phyloP scores from a whole-genome alignment of 1,140 invertebrate genomes.

The Formica exsecta region DNA sequence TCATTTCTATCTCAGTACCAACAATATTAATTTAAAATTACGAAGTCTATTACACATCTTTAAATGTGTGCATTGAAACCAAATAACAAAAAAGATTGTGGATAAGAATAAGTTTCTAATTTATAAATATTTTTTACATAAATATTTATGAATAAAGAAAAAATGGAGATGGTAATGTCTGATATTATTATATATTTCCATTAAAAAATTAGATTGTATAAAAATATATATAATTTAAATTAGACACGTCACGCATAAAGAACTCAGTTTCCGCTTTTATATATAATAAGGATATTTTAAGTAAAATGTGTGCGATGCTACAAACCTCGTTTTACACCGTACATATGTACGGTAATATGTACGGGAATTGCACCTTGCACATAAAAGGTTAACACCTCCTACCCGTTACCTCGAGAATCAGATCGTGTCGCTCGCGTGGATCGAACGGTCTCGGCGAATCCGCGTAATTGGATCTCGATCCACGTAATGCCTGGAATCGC shows the following conservation, averaged over 20 bases:
- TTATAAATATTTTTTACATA: too few relatives aligned
- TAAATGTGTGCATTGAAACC: background rate
- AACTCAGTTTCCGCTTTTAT: background rate
- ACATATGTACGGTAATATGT: conserved; percentile 9
- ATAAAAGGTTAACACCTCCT: conserved; percentile 61
- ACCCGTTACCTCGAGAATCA: conserved; percentile 37
- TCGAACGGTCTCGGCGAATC: conserved; percentile 41
- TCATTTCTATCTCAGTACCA: background rate
- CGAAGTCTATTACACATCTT: background rate
- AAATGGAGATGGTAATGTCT: too few relatives aligned
- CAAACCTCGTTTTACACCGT: background rate
- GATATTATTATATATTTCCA: background rate
- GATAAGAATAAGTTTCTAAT: too few relatives aligned
- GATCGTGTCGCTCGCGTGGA: conserved; percentile 49
- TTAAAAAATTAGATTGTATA: background rate
- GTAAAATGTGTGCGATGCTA: background rate
- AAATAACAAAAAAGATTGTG: too few relatives aligned
- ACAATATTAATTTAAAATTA: background rate
- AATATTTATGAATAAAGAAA: too few relatives aligned
- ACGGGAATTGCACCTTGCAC: conserved; percentile 53
- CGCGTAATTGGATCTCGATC: conserved; percentile 65
- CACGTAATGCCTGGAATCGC: conserved; percentile 56
- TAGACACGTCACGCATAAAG: background rate
- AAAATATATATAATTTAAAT: background rate
- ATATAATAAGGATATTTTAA: background rate